Evolutionary conservation across 2,113 vertebrate species (phyloP).

Genomic region (Corydoras sp.): DNA sequence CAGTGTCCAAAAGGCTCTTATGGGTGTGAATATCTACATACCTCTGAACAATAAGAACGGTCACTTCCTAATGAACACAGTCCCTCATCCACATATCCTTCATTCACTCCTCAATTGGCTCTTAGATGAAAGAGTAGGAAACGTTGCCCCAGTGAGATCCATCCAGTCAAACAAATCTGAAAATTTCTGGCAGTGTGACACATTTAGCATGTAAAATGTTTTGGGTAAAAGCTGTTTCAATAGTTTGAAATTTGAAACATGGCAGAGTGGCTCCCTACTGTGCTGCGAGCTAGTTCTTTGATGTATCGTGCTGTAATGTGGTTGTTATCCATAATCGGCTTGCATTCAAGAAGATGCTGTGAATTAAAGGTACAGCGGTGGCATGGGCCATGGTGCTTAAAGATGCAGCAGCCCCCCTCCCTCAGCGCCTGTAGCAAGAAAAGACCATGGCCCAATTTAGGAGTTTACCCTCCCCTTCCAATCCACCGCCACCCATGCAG

Average conservation of each 20-base stretch:
- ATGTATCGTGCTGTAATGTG: conserved; percentile 85
- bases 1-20: too few relatives aligned
- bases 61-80: background rate
- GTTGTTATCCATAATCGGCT: conserved; percentile 98
- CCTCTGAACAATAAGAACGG: background rate
- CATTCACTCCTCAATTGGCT: conserved; percentile 28
- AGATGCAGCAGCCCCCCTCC: conserved; percentile 46
- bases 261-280: conserved; percentile 92
- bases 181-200: conserved; percentile 88
- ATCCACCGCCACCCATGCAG: conserved; percentile 12
- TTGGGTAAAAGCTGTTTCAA: conserved; percentile 85
- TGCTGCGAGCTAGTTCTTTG: conserved; percentile 86
- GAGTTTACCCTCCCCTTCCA: conserved; percentile 5
- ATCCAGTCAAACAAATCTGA: conserved; percentile 80
- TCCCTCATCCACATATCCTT: background rate
- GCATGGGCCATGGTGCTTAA: conserved; percentile 65
- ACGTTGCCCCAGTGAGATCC: conserved; percentile 75
- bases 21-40: too few relatives aligned
- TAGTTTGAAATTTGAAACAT: conserved; percentile 88
- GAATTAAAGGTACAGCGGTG: conserved; percentile 86
- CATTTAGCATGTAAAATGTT: conserved; percentile 94
- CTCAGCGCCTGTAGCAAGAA: conserved; percentile 26
- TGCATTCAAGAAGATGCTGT: conserved; percentile 83
- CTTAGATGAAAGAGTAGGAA: conserved; percentile 67
- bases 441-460: conserved; percentile 26